Evolutionary conservation across 2,113 vertebrate genomes (phyloP).

Genomic region (Regulus satrapa): DNA sequence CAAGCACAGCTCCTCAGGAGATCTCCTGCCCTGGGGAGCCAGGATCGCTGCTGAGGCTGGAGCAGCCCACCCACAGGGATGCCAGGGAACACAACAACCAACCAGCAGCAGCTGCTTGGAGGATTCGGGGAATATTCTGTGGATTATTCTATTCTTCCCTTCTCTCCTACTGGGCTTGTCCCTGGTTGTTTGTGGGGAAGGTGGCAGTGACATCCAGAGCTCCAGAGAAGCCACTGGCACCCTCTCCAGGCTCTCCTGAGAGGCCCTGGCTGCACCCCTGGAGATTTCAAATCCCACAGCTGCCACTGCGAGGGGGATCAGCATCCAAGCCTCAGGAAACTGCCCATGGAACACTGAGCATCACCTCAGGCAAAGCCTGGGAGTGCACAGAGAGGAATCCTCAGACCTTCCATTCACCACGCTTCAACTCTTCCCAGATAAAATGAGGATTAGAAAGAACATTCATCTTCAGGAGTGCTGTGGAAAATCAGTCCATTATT

Average conservation of each 20-base stretch:
- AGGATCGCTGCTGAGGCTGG: not conserved
- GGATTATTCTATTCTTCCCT: not conserved
- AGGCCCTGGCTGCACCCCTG: not conserved
- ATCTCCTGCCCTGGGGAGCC: not conserved
- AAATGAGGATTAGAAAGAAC: slow-evolving; percentile 31
- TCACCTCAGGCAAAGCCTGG: not conserved
- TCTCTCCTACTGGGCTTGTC: not conserved
- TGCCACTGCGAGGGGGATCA: not conserved
- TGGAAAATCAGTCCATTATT: slow-evolving; percentile 48
- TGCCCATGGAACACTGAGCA: not conserved
- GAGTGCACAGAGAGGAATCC: not conserved
- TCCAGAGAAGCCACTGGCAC: accelerated
- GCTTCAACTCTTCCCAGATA: slow-evolving; percentile 14
- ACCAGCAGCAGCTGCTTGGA: not conserved
- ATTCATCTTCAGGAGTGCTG: slow-evolving; percentile 7
- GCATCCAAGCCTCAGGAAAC: not conserved
- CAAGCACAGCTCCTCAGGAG: not conserved
- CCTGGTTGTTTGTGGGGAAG: not conserved
- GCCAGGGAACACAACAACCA: not conserved
- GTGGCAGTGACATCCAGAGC: not conserved
- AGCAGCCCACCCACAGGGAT: accelerated
- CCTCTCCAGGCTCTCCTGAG: not conserved
- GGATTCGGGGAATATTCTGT: not conserved
- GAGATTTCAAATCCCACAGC: not conserved
- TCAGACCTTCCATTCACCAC: not conserved